phyloP scores from a whole-genome alignment of 2,797 vertebrate genomes.

The Benthosema pterotum region DNA sequence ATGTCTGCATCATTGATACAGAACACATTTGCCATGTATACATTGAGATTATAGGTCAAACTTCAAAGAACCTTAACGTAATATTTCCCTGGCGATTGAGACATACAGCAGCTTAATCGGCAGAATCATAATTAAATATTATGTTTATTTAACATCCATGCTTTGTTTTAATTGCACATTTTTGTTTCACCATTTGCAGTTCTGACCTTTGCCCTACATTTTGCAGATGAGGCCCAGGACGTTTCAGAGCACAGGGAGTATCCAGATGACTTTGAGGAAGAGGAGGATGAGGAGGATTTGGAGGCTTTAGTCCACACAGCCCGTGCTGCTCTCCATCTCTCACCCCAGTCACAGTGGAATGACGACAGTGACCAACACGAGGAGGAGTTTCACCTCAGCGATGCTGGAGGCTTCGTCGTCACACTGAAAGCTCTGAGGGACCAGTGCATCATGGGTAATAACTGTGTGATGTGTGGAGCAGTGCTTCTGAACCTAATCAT shows the following conservation, averaged over 20 bases:
- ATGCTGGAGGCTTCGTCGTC: constrained; percentile 60
- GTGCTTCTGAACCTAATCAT: too few species aligned
- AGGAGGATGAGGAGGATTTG: constrained; percentile 63
- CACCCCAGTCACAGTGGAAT: constrained; percentile 29
- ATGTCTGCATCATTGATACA: too few species aligned
- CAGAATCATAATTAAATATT: too few species aligned
- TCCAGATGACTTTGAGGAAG: constrained; percentile 84
- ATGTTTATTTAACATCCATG: too few species aligned
- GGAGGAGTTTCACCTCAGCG: constrained; percentile 68
- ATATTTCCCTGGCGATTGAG: too few species aligned
- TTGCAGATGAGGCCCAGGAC: constrained; percentile 43
- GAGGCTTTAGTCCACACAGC: constrained; percentile 51
- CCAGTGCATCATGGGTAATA: constrained; percentile 66
- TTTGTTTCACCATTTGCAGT: neutral
- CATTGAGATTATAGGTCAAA: too few species aligned
- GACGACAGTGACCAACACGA: constrained; percentile 52
- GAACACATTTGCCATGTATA: too few species aligned
- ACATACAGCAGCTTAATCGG: too few species aligned
- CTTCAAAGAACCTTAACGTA: too few species aligned
- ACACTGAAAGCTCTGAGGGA: constrained; percentile 74
- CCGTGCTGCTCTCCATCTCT: constrained; percentile 49
- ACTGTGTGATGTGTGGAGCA: too few species aligned
- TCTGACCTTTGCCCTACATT: neutral
- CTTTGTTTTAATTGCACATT: too few species aligned
- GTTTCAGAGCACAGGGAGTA: constrained; percentile 69